These are phyloP conservation scores for Brachionus rubens DNA, from an alignment of 1,140 invertebrate genomes.

Conservation along the genomic window DNA sequence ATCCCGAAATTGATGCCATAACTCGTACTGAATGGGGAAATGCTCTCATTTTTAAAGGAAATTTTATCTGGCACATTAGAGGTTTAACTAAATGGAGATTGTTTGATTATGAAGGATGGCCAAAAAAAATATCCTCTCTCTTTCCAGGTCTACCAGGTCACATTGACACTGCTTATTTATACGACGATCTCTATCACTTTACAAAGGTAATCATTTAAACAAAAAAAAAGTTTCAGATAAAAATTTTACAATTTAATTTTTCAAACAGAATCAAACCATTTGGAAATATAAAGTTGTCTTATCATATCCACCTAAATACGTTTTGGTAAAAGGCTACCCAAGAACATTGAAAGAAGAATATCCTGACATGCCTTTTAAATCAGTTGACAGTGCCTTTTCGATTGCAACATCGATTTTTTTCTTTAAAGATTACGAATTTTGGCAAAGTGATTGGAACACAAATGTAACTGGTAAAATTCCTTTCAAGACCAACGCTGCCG, in stretches of 20 bases:
- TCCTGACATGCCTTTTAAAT: conserved; percentile 44
- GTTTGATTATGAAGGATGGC: conserved; percentile 46
- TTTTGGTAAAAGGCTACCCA: conserved; percentile 32
- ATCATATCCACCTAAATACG: conserved; percentile 39
- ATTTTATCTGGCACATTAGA: conserved; percentile 44
- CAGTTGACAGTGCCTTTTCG: conserved; percentile 43
- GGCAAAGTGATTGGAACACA: conserved; percentile 46
- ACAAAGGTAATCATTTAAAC: background rate
- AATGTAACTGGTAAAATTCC: conserved; percentile 46
- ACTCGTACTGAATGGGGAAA: conserved; percentile 46
- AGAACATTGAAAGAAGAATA: conserved; percentile 40
- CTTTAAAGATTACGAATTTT: conserved; percentile 46
- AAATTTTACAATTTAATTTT: background rate
- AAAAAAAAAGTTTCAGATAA: background rate
- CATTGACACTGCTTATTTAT: conserved; percentile 23
- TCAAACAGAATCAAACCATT: conserved; percentile 24
- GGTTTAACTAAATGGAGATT: conserved; percentile 43
- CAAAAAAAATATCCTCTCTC: conserved; percentile 30
- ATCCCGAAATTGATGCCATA: conserved; percentile 37
- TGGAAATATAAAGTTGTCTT: conserved; percentile 45
- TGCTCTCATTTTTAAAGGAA: conserved; percentile 40
- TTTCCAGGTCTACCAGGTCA: conserved; percentile 27
- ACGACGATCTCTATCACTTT: conserved; percentile 42
- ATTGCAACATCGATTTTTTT: conserved; percentile 44
- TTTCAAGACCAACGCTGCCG: conserved; percentile 37